Evolutionary conservation across 2,888 invertebrate species (phyloP).

Genomic region (Sepiola atlantica): DNA sequence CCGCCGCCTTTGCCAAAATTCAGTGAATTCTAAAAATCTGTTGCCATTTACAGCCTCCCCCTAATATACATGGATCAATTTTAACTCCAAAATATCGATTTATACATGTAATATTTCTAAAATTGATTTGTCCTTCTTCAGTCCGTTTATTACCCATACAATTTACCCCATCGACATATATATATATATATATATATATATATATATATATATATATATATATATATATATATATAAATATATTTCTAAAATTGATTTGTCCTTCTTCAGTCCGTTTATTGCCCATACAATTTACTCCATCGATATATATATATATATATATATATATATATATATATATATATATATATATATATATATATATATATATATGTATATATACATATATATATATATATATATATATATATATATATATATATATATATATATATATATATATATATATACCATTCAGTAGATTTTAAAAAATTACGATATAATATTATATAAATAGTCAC

Average conservation of each 20-base stretch:
- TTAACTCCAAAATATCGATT: not conserved
- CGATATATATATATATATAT: not conserved
- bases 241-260: constrained; percentile 19
- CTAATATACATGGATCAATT: not conserved
- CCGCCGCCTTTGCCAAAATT: not conserved
- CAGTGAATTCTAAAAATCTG: not conserved
- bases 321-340: not conserved
- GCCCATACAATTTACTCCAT: not conserved
- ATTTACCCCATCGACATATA: not conserved
- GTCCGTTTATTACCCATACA: not conserved
- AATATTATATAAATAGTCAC: no score
- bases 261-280: not conserved
- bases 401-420: no score
- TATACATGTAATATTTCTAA: not conserved
- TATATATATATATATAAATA: no score
- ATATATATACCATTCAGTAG: no score
- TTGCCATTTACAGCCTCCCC: not conserved
- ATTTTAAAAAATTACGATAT: no score
- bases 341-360: not conserved
- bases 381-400: no score
- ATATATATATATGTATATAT: not conserved
- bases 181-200: not conserved
- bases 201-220: not conserved
- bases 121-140: not conserved
- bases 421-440: no score